Evolutionary conservation across 2,113 vertebrate genomes (phyloP).

Genomic region (Oncorhynchus masou): DNA sequence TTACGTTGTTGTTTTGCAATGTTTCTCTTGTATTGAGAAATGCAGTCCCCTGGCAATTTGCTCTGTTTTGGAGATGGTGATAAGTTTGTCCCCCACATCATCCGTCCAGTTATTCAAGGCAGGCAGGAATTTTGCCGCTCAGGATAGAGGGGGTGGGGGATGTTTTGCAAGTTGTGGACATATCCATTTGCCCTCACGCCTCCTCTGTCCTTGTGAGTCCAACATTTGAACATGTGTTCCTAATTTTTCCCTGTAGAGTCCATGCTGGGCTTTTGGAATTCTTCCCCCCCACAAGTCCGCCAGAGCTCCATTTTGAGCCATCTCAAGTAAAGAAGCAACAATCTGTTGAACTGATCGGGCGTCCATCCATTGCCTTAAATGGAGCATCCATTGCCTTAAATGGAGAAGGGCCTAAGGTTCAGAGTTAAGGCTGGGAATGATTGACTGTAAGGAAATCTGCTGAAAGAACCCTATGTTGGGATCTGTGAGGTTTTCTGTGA

Average conservation of each 20-base stretch:
- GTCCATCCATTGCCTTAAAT: background rate
- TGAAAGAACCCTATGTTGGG: background rate
- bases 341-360: background rate
- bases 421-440: background rate
- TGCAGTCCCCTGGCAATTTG: background rate
- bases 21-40: background rate
- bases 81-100: background rate
- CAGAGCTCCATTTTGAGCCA: background rate
- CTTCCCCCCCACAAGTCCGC: background rate
- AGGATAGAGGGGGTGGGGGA: background rate
- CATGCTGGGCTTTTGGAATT: background rate
- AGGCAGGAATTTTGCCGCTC: background rate
- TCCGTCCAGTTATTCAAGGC: background rate
- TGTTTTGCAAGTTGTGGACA: background rate
- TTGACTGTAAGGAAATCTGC: background rate
- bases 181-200: slow-evolving; percentile 3
- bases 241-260: background rate
- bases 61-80: background rate
- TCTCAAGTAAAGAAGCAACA: background rate
- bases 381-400: background rate
- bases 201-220: background rate
- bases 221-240: background rate
- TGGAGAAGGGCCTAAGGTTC: background rate
- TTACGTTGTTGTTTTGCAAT: background rate
- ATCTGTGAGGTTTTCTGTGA: background rate